Percentiles rank a stretch among this genome's conserved stretches.
These are phyloP conservation scores for Diaprepes abbreviatus DNA, from an alignment of 2,888 invertebrate species.

Conservation along the genomic window DNA sequence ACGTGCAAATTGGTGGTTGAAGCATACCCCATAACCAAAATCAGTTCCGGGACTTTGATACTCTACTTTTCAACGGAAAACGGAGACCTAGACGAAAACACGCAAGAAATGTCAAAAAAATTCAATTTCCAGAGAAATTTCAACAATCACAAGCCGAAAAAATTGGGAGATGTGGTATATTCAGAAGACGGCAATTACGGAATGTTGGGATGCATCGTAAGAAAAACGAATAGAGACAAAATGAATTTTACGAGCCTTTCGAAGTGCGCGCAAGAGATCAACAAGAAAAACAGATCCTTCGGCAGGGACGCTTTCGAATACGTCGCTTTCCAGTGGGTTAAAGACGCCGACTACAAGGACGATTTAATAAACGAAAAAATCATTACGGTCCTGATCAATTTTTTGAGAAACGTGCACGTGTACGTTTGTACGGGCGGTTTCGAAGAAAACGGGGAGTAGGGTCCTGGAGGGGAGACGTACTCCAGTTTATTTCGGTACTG, in stretches of 20 bases:
- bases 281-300: conserved; percentile 47
- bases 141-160: conserved; percentile 46
- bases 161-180: conserved; percentile 56
- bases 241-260: conserved; percentile 53
- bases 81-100: conserved; percentile 56
- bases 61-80: conserved; percentile 61
- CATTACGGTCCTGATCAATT: conserved; percentile 59
- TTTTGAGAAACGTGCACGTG: conserved; percentile 56
- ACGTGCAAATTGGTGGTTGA: conserved; percentile 52
- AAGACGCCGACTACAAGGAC: conserved; percentile 54
- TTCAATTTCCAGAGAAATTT: conserved; percentile 59
- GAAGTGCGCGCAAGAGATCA: conserved; percentile 52
- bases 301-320: conserved; percentile 44
- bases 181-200: conserved; percentile 51
- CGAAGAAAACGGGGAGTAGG: neutral
- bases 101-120: conserved; percentile 58
- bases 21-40: conserved; percentile 55
- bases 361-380: conserved; percentile 60
- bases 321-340: conserved; percentile 51
- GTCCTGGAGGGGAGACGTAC: no score
- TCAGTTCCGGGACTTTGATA: conserved; percentile 59
- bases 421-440: conserved; percentile 56
- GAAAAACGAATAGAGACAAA: conserved; percentile 43
- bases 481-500: no score
- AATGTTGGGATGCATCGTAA: conserved; percentile 58